Evolutionary conservation across 2,797 vertebrate genomes (phyloP).

Genomic region (Furcifer pardalis): DNA sequence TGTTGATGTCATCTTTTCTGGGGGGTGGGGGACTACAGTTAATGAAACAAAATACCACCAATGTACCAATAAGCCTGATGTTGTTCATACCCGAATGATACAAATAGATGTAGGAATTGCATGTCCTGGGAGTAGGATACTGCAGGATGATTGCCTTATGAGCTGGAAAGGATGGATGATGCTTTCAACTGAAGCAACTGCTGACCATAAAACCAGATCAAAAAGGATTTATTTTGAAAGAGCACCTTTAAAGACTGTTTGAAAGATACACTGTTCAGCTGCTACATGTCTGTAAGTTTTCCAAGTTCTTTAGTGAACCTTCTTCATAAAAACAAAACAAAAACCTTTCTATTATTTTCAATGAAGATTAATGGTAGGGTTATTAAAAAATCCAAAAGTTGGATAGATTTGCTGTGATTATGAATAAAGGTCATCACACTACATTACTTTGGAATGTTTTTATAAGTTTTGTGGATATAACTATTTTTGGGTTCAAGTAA

Average conservation of each 20-base stretch:
- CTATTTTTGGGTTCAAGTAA: constrained; percentile 49
- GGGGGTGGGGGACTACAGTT: not conserved
- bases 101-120: constrained; percentile 45
- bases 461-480: constrained; percentile 67
- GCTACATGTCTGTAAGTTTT: constrained; percentile 69
- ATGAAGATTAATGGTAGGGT: constrained; percentile 64
- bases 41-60: constrained; percentile 31
- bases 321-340: constrained; percentile 61
- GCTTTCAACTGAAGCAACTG: constrained; percentile 67
- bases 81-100: constrained; percentile 35
- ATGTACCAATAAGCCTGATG: constrained; percentile 46
- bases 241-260: constrained; percentile 71
- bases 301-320: constrained; percentile 68
- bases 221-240: constrained; percentile 70
- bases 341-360: constrained; percentile 66
- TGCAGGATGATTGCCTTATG: constrained; percentile 66
- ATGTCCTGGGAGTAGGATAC: constrained; percentile 56
- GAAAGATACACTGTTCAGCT: constrained; percentile 74
- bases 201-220: constrained; percentile 73
- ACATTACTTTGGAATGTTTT: constrained; percentile 68
- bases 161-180: constrained; percentile 68
- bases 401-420: constrained; percentile 62
- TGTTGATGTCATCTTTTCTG: constrained; percentile 26
- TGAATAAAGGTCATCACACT: constrained; percentile 65
- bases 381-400: constrained; percentile 71